Evolutionary conservation across 2,888 invertebrate species (phyloP), one percentile per base, ranked within the genome.

Genomic region (Hemithea aestivaria): DNA sequence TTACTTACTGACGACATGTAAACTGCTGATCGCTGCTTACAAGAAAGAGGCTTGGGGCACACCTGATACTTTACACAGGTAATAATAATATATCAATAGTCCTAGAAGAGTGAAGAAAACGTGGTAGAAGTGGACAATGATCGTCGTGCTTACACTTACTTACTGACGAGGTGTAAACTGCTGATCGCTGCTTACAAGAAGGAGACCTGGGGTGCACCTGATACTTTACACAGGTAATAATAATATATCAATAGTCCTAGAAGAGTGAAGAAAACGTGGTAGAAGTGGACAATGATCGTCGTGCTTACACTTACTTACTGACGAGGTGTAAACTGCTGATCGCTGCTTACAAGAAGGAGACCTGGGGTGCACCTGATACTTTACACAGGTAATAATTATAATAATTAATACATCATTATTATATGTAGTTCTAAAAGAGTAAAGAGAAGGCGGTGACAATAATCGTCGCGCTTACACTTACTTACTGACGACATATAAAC

Each of bases 321-420:
- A 87, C 81, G 0, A 57, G 88, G 0, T 85, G 85, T 48, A 61
- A 62, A 6, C 75, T 88, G 2, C 46, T 88, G 10, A 57, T 53
- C 8, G 69, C 73, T 0, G 53, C 74, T 0, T 85, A 85, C 38
- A 73, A 68, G 45, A 65, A 58, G 29, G 45, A 53, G 0, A 41
- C 29, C 2, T 48, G 9, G 1, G 62, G 31, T 1, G 51, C 43
- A 9, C 45, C 56, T 7, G 59, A 65, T 10, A 58, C 64, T 10
- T 4, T 63, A 22, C 75, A 79, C 52, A 77, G 70, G 83, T 82
- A 54, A 36, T 36, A 27, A n/a, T n/a, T n/a, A n/a, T n/a, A n/a
- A n/a, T n/a, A n/a, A n/a, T n/a, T n/a, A n/a, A n/a, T n/a, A n/a
- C n/a, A n/a, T n/a, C n/a, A n/a, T n/a, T n/a, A n/a, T n/a, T n/a